Evolutionary conservation across 1,140 invertebrate genomes (phyloP), one percentile per base, ranked within the genome.

Genomic region (Hyles vespertilio): DNA sequence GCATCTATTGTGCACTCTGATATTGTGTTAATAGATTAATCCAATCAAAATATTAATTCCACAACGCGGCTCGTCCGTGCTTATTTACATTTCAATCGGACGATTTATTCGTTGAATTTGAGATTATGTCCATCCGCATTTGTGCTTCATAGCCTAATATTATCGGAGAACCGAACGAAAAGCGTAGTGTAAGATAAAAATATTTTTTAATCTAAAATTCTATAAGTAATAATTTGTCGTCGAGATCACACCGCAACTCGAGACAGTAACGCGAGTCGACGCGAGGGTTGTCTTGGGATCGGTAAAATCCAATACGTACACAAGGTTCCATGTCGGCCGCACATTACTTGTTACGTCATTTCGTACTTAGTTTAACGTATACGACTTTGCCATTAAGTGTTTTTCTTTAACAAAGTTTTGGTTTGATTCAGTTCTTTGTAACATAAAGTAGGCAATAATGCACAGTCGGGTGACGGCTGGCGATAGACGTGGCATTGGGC

Each of bases 41-140:
- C 77, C 84, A 81, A 85, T 87, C 79, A 83, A 79, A 87, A 83
- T 84, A 85, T 84, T 84, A 83, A 82, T 82, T 81, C 81, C 77
- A 72, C 74, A 79, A 77, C 74, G 79, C 72, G 72, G 77, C 72
- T 72, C 69, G 70, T 60, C 66, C 70, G 65, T 76, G 57, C 49
- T 56, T 66, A 82, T 84, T 84, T 87, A 87, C 79, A 84, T 83
- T 84, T 81, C 74, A 77, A 79, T 84, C 67, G 76, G 51, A 55
- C 64, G 72, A 83, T 78, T 75, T 75, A 75, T 69, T 72, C 73
- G 69, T 73, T 70, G 67, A 70, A 76, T 77, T 77, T 74, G 70
- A 79, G 72, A 76, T 75, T 70, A 72, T 65, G 63, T 75, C 72
- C 63, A 77, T 70, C 52, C 47, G 51, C 8, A 40, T 40, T 47